Evolutionary conservation across 1,140 invertebrate genomes (phyloP), one percentile per base, ranked within the genome.

Genomic region (Cotesia glomerata): DNA sequence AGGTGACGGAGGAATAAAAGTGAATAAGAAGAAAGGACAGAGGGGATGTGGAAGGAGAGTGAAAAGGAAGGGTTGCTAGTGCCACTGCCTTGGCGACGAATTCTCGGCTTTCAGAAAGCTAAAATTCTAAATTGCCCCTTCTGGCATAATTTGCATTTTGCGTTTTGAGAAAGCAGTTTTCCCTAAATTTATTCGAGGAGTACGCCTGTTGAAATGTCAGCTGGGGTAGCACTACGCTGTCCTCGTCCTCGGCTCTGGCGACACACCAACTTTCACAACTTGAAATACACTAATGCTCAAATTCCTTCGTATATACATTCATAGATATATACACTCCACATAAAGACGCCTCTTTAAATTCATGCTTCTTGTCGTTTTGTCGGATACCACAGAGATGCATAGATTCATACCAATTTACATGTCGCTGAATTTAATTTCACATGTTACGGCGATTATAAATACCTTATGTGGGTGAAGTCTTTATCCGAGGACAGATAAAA

Each of bases 51-150:
- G 39, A 13, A n/a, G 51, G 14, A 51, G 58, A 52, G 18, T n/a
- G 18, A 36, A 32, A 51, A 68, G 56, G 58, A 62, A 32, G 34
- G 54, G 52, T 72, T 62, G n/a, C 65, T 35, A 62, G 49, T 35
- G n/a, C 45, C 36, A 26, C 26, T 26, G 26, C 26, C 26, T 26
- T 26, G 26, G 26, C 26, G 26, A 26, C 39, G 64, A 64, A 73
- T 73, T 73, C 65, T 61, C 70, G 69, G 74, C 76, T 80, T 79
- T 81, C 61, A 77, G 75, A 81, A 79, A 79, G 79, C 76, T 79
- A 80, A 82, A 80, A 82, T 84, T 82, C 78, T 71, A 79, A 82
- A 84, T 81, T 80, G 74, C 77, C 77, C 68, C 74, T 51, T 54
- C 52, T 52, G 45, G n/a, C 45, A 72, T 69, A 74, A 84, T 84